Percentiles rank a stretch among this genome's conserved stretches.
Evolutionary conservation across 1,140 invertebrate genomes (phyloP).

Genomic region (Paraescarpia echinospica): DNA sequence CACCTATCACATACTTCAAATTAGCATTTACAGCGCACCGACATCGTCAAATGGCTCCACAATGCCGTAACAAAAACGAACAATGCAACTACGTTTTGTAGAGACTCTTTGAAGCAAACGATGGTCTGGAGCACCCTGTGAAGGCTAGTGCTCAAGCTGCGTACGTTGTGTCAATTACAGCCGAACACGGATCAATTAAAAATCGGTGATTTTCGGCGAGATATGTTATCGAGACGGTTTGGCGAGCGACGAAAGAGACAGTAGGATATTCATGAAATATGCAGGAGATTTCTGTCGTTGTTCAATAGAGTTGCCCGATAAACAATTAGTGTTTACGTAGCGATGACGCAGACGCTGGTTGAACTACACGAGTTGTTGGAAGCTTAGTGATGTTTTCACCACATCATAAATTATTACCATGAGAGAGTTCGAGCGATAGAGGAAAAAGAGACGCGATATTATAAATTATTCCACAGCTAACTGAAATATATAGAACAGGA

Average conservation of each 20-base stretch:
- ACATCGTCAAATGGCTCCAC: not conserved
- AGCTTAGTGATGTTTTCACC: no score
- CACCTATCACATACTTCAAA: not conserved
- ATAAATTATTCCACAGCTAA: no score
- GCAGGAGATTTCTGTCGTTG: not conserved
- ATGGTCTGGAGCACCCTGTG: not conserved
- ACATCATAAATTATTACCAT: no score
- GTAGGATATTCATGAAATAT: not conserved
- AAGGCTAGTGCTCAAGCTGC: not conserved
- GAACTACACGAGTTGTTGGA: no score
- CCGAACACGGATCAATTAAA: not conserved
- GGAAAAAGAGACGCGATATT: no score
- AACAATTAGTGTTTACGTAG: not conserved
- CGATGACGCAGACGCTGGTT: not conserved
- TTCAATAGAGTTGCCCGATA: not conserved
- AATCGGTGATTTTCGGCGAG: not conserved
- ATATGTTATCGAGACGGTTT: not conserved
- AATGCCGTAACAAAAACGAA: not conserved
- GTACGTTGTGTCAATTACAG: not conserved
- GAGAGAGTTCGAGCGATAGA: no score
- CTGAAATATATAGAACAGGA: not conserved
- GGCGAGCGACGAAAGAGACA: not conserved
- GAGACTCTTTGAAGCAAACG: not conserved
- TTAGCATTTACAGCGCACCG: not conserved
- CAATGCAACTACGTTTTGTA: not conserved